Conservation (phyloP, 2,113 vertebrate species). For the Coregonus clupeaformis region DNA sequence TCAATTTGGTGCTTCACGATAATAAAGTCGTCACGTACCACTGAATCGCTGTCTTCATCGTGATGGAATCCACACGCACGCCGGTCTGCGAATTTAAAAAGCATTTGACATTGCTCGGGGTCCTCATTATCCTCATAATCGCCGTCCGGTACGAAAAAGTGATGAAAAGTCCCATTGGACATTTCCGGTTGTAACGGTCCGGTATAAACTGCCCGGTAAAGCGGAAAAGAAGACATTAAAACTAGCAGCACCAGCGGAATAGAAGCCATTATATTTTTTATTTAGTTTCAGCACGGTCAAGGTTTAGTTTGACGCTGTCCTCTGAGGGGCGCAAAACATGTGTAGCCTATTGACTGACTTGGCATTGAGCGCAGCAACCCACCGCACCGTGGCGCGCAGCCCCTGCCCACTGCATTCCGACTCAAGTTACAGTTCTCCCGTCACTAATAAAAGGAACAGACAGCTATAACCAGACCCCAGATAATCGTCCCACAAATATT, state of each 20-base stretch:
- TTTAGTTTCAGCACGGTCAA: not conserved
- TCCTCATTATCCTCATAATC: constrained; percentile 95
- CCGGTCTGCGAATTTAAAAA: constrained; percentile 86
- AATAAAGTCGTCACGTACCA: constrained; percentile 85
- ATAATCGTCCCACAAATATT: not conserved
- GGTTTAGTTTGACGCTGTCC: constrained; percentile 17
- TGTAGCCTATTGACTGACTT: constrained; percentile 39
- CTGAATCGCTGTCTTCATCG: constrained; percentile 73
- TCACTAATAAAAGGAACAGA: constrained; percentile 55
- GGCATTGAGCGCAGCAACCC: not conserved
- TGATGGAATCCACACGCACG: constrained; percentile 68
- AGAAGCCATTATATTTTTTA: constrained; percentile 45
- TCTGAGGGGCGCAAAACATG: constrained; percentile 42
- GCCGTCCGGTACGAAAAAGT: constrained; percentile 94
- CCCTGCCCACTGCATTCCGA: constrained; percentile 43
- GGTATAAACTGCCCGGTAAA: constrained; percentile 74
- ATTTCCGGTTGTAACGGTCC: constrained; percentile 93
- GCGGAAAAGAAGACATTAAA: constrained; percentile 43
- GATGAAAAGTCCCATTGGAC: constrained; percentile 93
- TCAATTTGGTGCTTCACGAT: constrained; percentile 87
- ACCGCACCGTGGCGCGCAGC: constrained; percentile 16
- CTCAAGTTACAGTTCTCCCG: constrained; percentile 61
- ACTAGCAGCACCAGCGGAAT: constrained; percentile 56
- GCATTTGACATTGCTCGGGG: constrained; percentile 90
- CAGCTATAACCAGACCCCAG: constrained; percentile 28